Evolutionary conservation across 2,888 invertebrate genomes (phyloP).

Genomic region (Ecdyonurus torrentis): DNA sequence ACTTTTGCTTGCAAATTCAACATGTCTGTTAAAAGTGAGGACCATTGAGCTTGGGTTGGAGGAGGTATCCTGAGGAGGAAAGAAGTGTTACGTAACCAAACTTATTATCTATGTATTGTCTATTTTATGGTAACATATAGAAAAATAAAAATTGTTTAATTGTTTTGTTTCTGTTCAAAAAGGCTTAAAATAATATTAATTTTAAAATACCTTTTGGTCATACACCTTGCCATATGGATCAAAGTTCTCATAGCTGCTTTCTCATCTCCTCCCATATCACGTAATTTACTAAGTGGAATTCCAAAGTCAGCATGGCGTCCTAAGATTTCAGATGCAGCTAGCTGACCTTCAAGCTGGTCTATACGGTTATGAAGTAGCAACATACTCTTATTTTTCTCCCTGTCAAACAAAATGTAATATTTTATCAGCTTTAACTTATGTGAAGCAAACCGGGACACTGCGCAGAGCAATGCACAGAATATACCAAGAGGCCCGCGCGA

Average conservation of each 20-base stretch:
- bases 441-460: no score
- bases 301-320: not conserved
- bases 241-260: not conserved
- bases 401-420: not conserved
- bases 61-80: conserved; percentile 22
- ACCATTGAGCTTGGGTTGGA: conserved; percentile 39
- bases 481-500: no score
- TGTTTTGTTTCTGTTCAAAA: not conserved
- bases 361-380: conserved; percentile 26
- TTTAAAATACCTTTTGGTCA: conserved; percentile 12
- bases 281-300: not conserved
- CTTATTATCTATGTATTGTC: not conserved
- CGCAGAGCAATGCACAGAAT: no score
- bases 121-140: not conserved
- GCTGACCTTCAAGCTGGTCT: conserved; percentile 31
- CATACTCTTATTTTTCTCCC: not conserved
- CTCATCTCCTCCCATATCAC: not conserved
- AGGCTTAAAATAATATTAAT: not conserved
- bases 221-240: conserved; percentile 11
- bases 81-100: conserved; percentile 3
- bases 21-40: conserved; percentile 45
- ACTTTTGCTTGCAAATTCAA: conserved; percentile 42
- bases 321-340: conserved; percentile 33
- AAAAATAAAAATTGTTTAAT: not conserved
- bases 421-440: conserved; percentile 26